Base-by-base conservation (phyloP, 1,140 invertebrate species). In the Alviniconcha marisindica region DNA sequence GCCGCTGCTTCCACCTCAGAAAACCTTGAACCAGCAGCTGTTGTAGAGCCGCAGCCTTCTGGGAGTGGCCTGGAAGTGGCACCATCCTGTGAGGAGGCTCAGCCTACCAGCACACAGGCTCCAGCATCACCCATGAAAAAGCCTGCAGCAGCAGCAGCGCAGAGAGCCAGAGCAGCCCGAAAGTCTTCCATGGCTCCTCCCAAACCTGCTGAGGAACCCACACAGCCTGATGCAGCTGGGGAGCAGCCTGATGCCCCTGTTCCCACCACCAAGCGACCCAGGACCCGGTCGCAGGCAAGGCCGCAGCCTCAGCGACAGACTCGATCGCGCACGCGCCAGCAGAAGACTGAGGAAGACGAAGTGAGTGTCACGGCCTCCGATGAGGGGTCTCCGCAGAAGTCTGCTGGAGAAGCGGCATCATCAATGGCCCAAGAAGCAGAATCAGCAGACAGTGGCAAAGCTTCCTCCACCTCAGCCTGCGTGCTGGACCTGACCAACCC, bases 401-500 rank as follows among this genome's bases (percentile, higher is more conserved):
- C 24, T 71, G 42, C 2, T 2, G 36, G 38, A 7, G 73, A 76
- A 18, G n/a, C n/a, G 2, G 73, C 15, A 31, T 76, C 73, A 10
- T 33, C 73, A 7, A 33, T 42, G 1, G 71, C 36, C 38, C 38
- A 40, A 21, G 71, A 74, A 42, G 44, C 73, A 14, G 44, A 1
- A n/a, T 51, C 73, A 28, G 18, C 21, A 7, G 44, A 76, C 15
- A 42, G 44, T 7, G 51, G 14, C 73, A 48, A 76, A 33, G 40
- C 73, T 31, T 76, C 73, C 14, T 54, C 73, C 73, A 76, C 42
- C 10, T 54, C 42, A 76, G 73, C 40, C 21, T 80, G 78, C 33
- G 78, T 80, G 38, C 36, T 80, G 24, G 78, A 80, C n/a, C 33
- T 80, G n/a, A 80, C 78, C n/a, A 66, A 31, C 38, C 78, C 78